phyloP scores from a whole-genome alignment of 2,113 vertebrate genomes.

The Petrocephalus microphthalmus region DNA sequence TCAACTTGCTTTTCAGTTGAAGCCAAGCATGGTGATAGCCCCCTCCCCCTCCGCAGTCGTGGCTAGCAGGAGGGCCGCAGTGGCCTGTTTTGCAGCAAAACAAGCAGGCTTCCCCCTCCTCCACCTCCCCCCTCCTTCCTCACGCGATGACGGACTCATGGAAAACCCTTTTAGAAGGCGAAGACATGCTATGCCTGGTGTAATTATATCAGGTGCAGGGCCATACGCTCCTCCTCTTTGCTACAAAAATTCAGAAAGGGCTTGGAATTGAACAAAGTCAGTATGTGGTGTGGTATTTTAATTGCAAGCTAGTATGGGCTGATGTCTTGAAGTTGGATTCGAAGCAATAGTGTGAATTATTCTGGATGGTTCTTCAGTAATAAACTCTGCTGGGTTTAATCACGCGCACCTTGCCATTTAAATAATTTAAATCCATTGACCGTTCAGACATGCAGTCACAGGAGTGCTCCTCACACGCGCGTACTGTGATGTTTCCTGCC shows the following conservation, averaged over 20 bases:
- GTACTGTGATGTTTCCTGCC: background rate
- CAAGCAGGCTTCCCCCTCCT: slow-evolving; percentile 27
- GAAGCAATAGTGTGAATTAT: background rate
- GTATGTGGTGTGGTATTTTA: background rate
- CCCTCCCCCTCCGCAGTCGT: slow-evolving; percentile 20
- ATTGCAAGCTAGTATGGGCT: background rate
- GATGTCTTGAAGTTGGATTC: background rate
- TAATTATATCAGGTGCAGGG: slow-evolving; percentile 21
- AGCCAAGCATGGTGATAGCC: slow-evolving; percentile 25
- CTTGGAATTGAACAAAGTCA: background rate
- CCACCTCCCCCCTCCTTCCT: slow-evolving; percentile 9
- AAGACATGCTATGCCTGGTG: slow-evolving; percentile 24
- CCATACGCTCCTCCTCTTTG: background rate
- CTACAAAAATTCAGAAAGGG: background rate
- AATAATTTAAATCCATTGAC: background rate
- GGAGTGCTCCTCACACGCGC: background rate
- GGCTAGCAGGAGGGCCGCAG: slow-evolving; percentile 37
- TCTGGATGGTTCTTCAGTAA: background rate
- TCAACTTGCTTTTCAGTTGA: slow-evolving; percentile 34
- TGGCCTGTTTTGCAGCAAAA: slow-evolving; percentile 43
- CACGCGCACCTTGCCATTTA: background rate
- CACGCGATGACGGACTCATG: slow-evolving; percentile 21
- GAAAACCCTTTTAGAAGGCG: slow-evolving; percentile 25
- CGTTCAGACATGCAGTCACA: background rate
- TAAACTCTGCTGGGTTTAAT: background rate